phyloP scores from a whole-genome alignment of 1,140 invertebrate genomes.

The Drosophila nikananu region DNA sequence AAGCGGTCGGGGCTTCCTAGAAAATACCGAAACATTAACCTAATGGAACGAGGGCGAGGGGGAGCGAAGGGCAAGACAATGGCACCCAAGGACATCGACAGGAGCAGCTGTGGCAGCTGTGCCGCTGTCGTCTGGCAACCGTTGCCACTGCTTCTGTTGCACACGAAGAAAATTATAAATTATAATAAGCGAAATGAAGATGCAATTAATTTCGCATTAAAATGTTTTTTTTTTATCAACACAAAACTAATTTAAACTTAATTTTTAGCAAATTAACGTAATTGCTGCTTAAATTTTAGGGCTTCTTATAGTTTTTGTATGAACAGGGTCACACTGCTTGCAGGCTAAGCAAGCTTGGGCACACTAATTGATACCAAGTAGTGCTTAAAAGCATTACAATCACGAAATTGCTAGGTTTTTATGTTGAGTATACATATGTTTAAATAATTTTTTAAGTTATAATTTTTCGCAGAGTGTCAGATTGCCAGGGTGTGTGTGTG shows the following conservation, averaged over 20 bases:
- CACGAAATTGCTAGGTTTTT: no score
- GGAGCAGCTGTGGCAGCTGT: slow-evolving; percentile 7
- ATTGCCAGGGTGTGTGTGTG: not conserved
- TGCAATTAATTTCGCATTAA: not conserved
- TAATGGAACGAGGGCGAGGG: slow-evolving; percentile 52
- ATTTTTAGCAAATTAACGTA: not conserved
- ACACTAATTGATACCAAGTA: not conserved
- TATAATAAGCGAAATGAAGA: not conserved
- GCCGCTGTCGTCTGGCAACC: slow-evolving; percentile 54
- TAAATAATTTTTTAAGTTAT: no score
- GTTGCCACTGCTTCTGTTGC: slow-evolving; percentile 50
- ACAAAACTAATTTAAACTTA: not conserved
- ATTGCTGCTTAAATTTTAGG: not conserved
- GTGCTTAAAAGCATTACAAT: no score
- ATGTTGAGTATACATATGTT: no score
- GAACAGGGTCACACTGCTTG: not conserved
- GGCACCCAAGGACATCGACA: slow-evolving; percentile 64
- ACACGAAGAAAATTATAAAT: not conserved
- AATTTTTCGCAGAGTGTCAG: not conserved
- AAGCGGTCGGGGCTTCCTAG: slow-evolving; percentile 72
- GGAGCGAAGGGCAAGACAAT: slow-evolving; percentile 45
- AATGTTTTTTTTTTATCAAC: not conserved
- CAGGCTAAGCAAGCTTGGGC: no score
- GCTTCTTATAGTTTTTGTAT: not conserved
- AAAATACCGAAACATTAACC: slow-evolving; percentile 75